Conservation (phyloP, 2,797 vertebrate genomes). For the Phoxinus dragarum region DNA sequence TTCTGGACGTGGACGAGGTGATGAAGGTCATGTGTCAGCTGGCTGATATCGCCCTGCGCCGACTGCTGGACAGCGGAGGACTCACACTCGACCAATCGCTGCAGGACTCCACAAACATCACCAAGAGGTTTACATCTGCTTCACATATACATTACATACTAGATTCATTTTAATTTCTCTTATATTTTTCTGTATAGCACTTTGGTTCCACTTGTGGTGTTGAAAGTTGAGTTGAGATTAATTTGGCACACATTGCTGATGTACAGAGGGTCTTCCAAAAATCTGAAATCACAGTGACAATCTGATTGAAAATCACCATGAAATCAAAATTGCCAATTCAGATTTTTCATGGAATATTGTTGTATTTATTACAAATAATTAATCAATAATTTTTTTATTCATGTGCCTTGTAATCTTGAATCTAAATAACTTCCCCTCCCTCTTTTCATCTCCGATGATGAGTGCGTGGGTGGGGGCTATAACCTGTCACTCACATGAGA, state of each 20-base stretch:
- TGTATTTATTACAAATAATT: background rate
- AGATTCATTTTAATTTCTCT: background rate
- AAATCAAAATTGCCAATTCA: background rate
- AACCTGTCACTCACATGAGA: too few relatives aligned
- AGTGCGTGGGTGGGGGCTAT: too few relatives aligned
- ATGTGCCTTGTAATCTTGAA: too few relatives aligned
- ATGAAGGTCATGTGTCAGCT: slow-evolving; percentile 91
- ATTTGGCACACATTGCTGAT: too few relatives aligned
- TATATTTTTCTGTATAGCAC: too few relatives aligned
- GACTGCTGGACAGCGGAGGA: slow-evolving; percentile 91
- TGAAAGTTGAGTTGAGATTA: background rate
- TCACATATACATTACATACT: background rate
- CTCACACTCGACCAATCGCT: slow-evolving; percentile 90
- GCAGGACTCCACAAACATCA: slow-evolving; percentile 89
- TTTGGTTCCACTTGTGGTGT: too few relatives aligned
- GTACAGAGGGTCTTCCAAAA: too few relatives aligned
- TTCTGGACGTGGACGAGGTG: slow-evolving; percentile 87
- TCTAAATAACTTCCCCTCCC: too few relatives aligned
- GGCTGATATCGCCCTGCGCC: slow-evolving; percentile 90
- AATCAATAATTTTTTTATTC: too few relatives aligned
- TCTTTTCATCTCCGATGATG: too few relatives aligned
- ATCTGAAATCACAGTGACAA: too few relatives aligned
- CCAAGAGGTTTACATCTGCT: slow-evolving; percentile 84
- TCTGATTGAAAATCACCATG: too few relatives aligned
- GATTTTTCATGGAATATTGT: background rate